Conservation (phyloP, 2,113 vertebrate genomes). For the Numida meleagris region DNA sequence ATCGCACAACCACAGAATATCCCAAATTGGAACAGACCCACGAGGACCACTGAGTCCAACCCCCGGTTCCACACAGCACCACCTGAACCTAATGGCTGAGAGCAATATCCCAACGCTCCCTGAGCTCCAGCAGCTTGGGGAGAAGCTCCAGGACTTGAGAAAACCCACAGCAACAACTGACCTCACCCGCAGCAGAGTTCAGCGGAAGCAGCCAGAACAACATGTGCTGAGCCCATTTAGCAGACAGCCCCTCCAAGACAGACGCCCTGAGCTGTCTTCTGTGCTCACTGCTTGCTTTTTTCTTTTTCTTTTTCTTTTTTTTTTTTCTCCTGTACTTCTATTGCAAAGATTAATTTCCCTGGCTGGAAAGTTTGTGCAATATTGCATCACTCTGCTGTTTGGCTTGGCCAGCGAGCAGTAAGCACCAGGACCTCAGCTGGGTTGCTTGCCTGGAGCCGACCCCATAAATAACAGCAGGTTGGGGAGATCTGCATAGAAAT, state of each 20-base stretch:
- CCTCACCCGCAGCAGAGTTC: not conserved
- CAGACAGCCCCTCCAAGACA: not conserved
- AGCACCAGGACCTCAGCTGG: not conserved
- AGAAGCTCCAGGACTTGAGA: not conserved
- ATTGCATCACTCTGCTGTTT: not conserved
- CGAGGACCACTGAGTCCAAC: not conserved
- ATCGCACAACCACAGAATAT: not conserved
- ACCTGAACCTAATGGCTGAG: not conserved
- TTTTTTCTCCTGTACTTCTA: not conserved
- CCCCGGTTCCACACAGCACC: not conserved
- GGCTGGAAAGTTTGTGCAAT: slow-evolving; percentile 2
- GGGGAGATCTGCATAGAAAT: not conserved
- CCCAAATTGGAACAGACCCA: not conserved
- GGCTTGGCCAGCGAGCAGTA: not conserved
- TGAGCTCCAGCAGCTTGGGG: not conserved
- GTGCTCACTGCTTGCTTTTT: not conserved
- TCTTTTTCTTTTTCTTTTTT: not conserved
- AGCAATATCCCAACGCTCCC: not conserved
- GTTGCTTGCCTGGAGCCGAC: not conserved
- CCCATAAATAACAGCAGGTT: not conserved
- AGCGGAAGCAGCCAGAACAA: not conserved
- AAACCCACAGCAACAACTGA: not conserved
- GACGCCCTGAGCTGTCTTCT: not conserved
- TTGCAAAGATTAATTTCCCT: not conserved
- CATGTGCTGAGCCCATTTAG: not conserved